Evolutionary conservation across 2,888 invertebrate genomes (phyloP), one percentile per base, ranked within the genome.

Genomic region (Himalopsyche anomala): DNA sequence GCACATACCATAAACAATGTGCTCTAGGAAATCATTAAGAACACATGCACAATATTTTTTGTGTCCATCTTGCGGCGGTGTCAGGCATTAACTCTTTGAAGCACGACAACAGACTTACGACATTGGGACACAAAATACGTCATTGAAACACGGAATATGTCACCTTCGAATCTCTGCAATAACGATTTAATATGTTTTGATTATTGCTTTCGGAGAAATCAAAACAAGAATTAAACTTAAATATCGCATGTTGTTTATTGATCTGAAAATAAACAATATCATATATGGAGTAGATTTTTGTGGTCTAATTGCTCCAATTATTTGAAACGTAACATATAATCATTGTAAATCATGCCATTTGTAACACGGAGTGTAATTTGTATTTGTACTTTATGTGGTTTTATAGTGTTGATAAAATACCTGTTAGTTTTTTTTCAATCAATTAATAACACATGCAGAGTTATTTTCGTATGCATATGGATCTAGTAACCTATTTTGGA

Each of bases 1-100:
- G 40, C 38, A n/a, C 17, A 38, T 80, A 80, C 42, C 80, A 80
- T 80, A 80, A 80, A 80, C 80, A 80, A 80, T 80, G 38, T 36
- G 80, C 80, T 80, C 38, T 38, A 42, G 38, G 80, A 28, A 17
- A 42, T 80, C 80, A 80, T 80, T 80, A 80, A n/a, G 11, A 80
- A 17, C 38, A 38, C 74, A 38, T 51, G 51, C 51, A 51, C 51
- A 51, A 51, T 15, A 15, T 51, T 51, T 74, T 74, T 74, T 74
- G 15, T 36, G 74, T 38, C 19, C 74, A 28, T 74, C 36, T 74
- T 51, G 51, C 36, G 74, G 36, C 36, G 74, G 36, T 28, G 28
- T n/a, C n/a, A 62, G 74, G 15, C 74, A 74, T 74, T 74, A 74
- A 74, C 74, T 36, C 74, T 74, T 74, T 74, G 36, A 74, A 51